These are phyloP conservation scores for Protaetia brevitarsis DNA, from an alignment of 1,140 invertebrate species.

Conservation along the genomic window DNA sequence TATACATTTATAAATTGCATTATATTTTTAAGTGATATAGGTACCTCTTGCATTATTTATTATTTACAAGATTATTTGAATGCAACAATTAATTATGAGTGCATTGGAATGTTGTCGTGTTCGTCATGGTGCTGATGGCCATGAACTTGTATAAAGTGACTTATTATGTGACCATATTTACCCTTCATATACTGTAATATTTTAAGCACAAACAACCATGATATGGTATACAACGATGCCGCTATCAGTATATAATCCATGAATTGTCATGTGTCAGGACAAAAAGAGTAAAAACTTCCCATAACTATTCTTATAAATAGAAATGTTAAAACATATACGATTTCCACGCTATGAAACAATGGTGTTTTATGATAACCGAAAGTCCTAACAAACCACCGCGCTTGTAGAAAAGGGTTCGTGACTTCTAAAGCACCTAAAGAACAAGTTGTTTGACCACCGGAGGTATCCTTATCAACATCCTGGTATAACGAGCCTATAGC, in stretches of 20 bases:
- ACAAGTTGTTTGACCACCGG: slow-evolving; percentile 54
- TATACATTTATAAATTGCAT: too few species aligned
- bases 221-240: slow-evolving; percentile 41
- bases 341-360: slow-evolving; percentile 37
- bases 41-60: background rate
- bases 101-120: background rate
- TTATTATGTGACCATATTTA: slow-evolving; percentile 35
- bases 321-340: slow-evolving; percentile 41
- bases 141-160: too few species aligned
- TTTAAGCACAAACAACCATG: slow-evolving; percentile 44
- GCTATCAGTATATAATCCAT: slow-evolving; percentile 40
- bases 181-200: slow-evolving; percentile 25
- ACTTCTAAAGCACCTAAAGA: slow-evolving; percentile 55
- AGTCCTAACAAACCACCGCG: slow-evolving; percentile 52
- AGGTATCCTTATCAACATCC: slow-evolving; percentile 50
- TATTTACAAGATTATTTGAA: too few species aligned
- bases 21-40: too few species aligned
- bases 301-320: slow-evolving; percentile 40
- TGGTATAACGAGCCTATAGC: slow-evolving; percentile 50
- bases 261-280: slow-evolving; percentile 36
- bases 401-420: slow-evolving; percentile 59
- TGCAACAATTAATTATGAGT: background rate
- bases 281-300: slow-evolving; percentile 38
- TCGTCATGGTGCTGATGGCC: background rate
- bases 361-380: slow-evolving; percentile 40